These are phyloP conservation scores for Cladorhizidae sp. DNA, from an alignment of 37 sponge, comb jelly and placozoan species.

Conservation along the genomic window DNA sequence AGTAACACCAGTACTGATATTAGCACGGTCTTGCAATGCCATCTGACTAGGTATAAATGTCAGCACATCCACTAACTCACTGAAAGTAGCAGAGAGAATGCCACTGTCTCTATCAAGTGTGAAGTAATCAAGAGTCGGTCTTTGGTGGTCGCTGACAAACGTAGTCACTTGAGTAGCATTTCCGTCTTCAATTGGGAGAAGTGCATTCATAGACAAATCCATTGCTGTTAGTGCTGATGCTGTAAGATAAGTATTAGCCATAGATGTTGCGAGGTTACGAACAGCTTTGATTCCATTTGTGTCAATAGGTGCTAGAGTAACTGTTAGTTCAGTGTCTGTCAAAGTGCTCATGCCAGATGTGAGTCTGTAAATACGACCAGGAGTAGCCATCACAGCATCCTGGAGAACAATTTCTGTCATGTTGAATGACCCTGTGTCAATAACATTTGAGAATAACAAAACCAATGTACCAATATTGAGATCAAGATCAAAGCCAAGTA, in stretches of 20 bases:
- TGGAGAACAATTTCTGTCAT: slow-evolving; percentile 66
- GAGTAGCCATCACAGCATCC: slow-evolving; percentile 51
- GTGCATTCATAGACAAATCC: slow-evolving; percentile 72
- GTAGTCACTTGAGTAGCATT: slow-evolving; percentile 38
- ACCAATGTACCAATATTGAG: slow-evolving; percentile 61
- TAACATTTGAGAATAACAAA: slow-evolving; percentile 77
- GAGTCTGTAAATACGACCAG: slow-evolving; percentile 61
- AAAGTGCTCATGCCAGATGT: slow-evolving; percentile 34
- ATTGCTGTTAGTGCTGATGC: slow-evolving; percentile 30
- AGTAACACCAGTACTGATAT: slow-evolving; percentile 43
- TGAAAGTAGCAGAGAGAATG: slow-evolving; percentile 56
- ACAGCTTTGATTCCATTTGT: slow-evolving; percentile 78
- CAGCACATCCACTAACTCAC: slow-evolving; percentile 69
- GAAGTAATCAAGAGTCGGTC: slow-evolving; percentile 61
- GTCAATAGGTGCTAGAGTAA: slow-evolving; percentile 57
- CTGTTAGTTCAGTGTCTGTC: slow-evolving; percentile 22
- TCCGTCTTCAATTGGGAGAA: slow-evolving; percentile 59
- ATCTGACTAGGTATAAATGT: slow-evolving; percentile 50
- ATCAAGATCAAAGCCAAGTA: slow-evolving; percentile 66
- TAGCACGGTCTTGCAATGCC: slow-evolving; percentile 62
- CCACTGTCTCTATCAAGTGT: slow-evolving; percentile 81
- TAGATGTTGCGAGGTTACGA: slow-evolving; percentile 49
- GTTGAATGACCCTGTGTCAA: slow-evolving; percentile 42
- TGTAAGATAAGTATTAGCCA: slow-evolving; percentile 73
- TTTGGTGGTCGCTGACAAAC: slow-evolving; percentile 60